Conservation (phyloP, 2,888 invertebrate species). For the Xylota sylvarum region DNA sequence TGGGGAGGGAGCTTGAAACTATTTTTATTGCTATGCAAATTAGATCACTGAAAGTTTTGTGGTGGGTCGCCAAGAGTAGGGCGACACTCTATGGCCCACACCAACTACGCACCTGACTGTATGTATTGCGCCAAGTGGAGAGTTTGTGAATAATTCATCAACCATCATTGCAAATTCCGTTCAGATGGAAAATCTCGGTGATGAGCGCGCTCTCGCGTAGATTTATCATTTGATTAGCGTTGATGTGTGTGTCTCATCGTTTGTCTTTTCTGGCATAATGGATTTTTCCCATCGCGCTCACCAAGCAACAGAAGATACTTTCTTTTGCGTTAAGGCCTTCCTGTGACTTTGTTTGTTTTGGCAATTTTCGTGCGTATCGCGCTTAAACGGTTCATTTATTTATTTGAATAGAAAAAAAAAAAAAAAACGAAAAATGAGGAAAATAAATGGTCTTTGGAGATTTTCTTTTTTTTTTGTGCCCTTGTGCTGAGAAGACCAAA, state of each 20-base stretch:
- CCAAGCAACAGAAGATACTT: constrained; percentile 41
- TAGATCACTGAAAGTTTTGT: constrained; percentile 61
- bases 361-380: constrained; percentile 69
- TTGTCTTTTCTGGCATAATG: constrained; percentile 29
- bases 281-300: constrained; percentile 29
- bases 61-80: constrained; percentile 11
- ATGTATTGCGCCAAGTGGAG: constrained; percentile 20
- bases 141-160: constrained; percentile 71
- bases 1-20: constrained; percentile 48
- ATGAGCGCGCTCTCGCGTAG: constrained; percentile 62
- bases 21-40: constrained; percentile 75
- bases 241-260: constrained; percentile 50
- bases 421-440: constrained; percentile 47
- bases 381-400: constrained; percentile 75
- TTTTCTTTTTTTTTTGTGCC: background rate
- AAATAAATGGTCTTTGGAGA: constrained; percentile 56
- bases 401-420: constrained; percentile 63
- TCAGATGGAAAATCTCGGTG: constrained; percentile 67
- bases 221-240: constrained; percentile 75
- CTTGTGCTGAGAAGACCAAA: constrained; percentile 30
- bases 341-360: constrained; percentile 59
- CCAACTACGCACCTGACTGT: constrained; percentile 14
- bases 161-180: constrained; percentile 69
- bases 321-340: constrained; percentile 12
- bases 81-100: background rate